Base-by-base conservation (phyloP, 92 coral and sea anemone species). In the Heteractis magnifica region DNA sequence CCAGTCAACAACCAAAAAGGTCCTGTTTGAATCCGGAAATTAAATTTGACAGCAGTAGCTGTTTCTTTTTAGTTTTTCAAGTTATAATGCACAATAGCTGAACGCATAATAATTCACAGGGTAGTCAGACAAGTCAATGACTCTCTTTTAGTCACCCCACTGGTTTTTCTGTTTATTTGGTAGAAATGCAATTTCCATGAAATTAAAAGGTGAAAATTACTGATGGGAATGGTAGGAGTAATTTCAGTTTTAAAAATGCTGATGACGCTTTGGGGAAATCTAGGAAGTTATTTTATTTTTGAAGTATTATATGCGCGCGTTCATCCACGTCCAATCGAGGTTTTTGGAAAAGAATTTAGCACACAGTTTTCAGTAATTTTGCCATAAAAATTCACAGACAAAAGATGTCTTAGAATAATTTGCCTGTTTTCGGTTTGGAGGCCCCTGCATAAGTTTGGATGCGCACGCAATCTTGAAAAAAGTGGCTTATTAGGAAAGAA, bases 11-110 rank as follows among this genome's bases (percentile, higher is more conserved):
- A 68, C 26, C 73, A 6, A 26, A 34, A 11, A 68, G 15, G 49
- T 68, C 26, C 49, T 68, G 73, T 20, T 20, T 68, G 73, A 68
- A 68, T 4, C 73, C 73, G 73, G 73, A 68, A 68, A 68, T 68
- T 23, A 23, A 68, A 8, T 68, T 26, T 20, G 73, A 68, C 73
- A 68, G 48, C 0, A 68, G 73, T 23, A 12, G 23, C 8, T 68
- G 73, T 26, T 16, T 8, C 26, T 68, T 26, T 68, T n/a, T 8
- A 26, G 10, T 26, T 68, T 68, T 68, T 68, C 70, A 19, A 12
- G 49, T 21, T 7, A 23, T 21, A 16, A 10, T 68, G 20, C 71
- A 15, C 71, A 64, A 19, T 64, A 5, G 11, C n/a, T 4, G 26
- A 64, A 4, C 23, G 73, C 44, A 16, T 68, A 26, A 10, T 65